A percentile compares a stretch with the other conserved stretches of the same genome.
These are phyloP conservation scores for Dexiosoma caninum DNA, from an alignment of 2,888 invertebrate genomes.

Conservation along the genomic window DNA sequence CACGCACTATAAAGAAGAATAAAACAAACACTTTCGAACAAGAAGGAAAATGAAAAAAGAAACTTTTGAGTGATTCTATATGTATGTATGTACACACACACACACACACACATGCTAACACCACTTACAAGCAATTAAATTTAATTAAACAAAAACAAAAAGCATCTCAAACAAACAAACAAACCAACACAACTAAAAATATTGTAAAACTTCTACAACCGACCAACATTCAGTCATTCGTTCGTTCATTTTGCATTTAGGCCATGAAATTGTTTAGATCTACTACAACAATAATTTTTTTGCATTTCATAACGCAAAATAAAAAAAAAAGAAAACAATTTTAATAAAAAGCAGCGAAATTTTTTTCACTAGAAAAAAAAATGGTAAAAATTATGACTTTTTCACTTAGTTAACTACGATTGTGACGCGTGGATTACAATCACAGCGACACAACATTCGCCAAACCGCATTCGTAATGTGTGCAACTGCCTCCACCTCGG, in stretches of 20 bases:
- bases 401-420: constrained; percentile 53
- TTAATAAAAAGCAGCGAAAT: not conserved
- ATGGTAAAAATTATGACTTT: constrained; percentile 55
- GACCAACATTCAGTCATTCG: too few relatives aligned
- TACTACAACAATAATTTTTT: not conserved
- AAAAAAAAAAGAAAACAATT: not conserved
- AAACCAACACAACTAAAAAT: constrained; percentile 12
- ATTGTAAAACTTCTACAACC: not conserved
- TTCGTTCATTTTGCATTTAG: constrained; percentile 6
- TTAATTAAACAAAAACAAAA: constrained; percentile 62
- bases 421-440: constrained; percentile 43
- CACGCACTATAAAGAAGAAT: not conserved
- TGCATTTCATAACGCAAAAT: constrained; percentile 17
- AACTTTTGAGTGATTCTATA: not conserved
- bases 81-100: not conserved
- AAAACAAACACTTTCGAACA: constrained; percentile 22
- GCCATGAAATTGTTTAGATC: constrained; percentile 21
- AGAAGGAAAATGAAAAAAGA: not conserved
- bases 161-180: constrained; percentile 17
- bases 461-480: too few relatives aligned
- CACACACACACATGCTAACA: not conserved
- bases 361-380: not conserved
- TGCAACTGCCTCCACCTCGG: not conserved
- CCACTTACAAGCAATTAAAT: constrained; percentile 62
- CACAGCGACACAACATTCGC: constrained; percentile 26